Percentiles rank a stretch among this genome's conserved stretches.
Conservation (phyloP, 2,888 invertebrate genomes). For the Cerceris ruficornis region DNA sequence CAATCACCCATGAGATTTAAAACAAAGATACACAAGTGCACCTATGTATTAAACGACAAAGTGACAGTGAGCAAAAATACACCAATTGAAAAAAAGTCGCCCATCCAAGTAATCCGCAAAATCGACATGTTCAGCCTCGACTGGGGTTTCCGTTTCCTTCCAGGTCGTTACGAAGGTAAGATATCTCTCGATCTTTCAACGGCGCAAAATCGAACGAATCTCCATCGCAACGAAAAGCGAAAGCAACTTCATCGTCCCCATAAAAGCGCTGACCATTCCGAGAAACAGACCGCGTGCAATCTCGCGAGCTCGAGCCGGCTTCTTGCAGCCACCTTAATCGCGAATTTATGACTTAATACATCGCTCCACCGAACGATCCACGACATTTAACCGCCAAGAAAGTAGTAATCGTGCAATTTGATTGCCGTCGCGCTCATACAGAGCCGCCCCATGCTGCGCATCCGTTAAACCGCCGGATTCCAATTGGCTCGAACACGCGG, state of each 20-base stretch:
- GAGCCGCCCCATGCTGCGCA: conserved; percentile 44
- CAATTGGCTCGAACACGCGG: conserved; percentile 37
- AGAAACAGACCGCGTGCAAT: not conserved
- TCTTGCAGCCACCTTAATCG: conserved; percentile 25
- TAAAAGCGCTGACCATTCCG: not conserved
- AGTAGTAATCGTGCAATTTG: conserved; percentile 54
- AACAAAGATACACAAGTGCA: no score
- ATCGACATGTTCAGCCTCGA: conserved; percentile 59
- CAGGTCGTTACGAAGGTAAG: conserved; percentile 54
- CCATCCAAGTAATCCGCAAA: not conserved
- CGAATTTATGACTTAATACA: conserved; percentile 45
- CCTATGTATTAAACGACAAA: no score
- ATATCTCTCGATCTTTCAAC: not conserved
- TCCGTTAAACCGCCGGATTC: conserved; percentile 21
- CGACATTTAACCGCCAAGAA: conserved; percentile 42
- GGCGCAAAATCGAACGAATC: not conserved
- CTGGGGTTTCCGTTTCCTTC: conserved; percentile 58
- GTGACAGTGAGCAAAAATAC: no score
- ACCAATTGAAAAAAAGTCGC: not conserved
- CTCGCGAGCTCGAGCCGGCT: not conserved
- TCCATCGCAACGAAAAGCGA: not conserved
- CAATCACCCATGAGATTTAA: no score
- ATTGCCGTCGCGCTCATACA: conserved; percentile 30
- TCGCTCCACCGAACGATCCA: conserved; percentile 10
- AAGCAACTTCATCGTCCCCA: not conserved